Evolutionary conservation across 2,888 invertebrate species (phyloP), one percentile per base, ranked within the genome.

Genomic region (Plutella xylostella): DNA sequence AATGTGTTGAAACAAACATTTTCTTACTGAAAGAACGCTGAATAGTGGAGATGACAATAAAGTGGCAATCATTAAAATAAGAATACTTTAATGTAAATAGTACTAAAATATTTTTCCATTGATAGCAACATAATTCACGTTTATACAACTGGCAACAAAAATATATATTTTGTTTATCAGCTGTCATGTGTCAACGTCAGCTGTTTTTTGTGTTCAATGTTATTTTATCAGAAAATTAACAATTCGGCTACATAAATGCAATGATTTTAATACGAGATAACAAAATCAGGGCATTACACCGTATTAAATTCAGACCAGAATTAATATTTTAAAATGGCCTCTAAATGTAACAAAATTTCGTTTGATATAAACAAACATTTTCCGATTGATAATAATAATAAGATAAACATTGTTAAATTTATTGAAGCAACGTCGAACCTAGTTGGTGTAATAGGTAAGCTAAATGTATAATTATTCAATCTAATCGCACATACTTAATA

Each of bases 1-100:
- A 89, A 89, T 63, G 86, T 90, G 52, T 72, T 91, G 48, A 90
- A 90, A 70, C 85, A 87, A 63, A 84, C 86, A 55, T 83, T 88
- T 70, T 85, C 87, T 6, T 84, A 85, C 64, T 85, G 65, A 65
- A 55, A 43, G 42, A 45, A 45, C 48, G 40, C 28, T 28, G n/a
- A 22, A 56, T 46, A 57, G 55, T 50, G 52, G 70, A 65, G 52
- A 70, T 74, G 68, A 85, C 76, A 77, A 75, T 74, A 75, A 72
- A 58, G 61, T 63, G 63, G 56, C 34, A 37, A 58, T n/a, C 11
- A 37, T 37, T n/a, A n/a, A 20, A 12, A 37, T 19, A 18, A 37
- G 21, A n/a, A n/a, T n/a, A n/a, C n/a, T n/a, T n/a, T n/a, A n/a
- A n/a, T n/a, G n/a, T n/a, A n/a, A n/a, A n/a, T n/a, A n/a, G n/a